These are phyloP conservation scores for Platycheirus rosarum DNA, from an alignment of 2,888 invertebrate species.

Conservation along the genomic window DNA sequence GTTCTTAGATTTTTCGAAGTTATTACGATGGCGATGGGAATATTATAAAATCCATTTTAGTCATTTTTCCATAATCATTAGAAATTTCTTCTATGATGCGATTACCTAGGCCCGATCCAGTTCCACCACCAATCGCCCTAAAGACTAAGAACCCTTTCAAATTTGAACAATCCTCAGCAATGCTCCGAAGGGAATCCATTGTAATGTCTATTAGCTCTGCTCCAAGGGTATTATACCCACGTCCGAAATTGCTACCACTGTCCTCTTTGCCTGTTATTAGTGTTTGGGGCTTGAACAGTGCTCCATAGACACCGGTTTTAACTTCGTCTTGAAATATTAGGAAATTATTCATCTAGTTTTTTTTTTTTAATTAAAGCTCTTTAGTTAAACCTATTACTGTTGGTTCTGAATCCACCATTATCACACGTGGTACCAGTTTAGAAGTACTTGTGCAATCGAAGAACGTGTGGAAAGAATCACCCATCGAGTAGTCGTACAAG, in stretches of 20 bases:
- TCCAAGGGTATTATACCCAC: conserved; percentile 91
- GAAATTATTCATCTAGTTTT: too few relatives aligned
- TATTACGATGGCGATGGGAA: conserved; percentile 90
- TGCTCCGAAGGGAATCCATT: conserved; percentile 87
- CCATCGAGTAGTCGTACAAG: neutral
- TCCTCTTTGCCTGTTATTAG: conserved; percentile 92
- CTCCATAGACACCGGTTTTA: conserved; percentile 87
- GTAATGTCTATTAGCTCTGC: conserved; percentile 89
- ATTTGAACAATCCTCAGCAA: conserved; percentile 86
- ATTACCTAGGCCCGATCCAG: conserved; percentile 89
- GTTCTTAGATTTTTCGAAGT: too few relatives aligned
- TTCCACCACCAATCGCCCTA: conserved; percentile 90
- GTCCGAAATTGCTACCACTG: conserved; percentile 92
- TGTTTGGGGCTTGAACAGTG: conserved; percentile 89
- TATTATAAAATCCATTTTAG: conserved; percentile 87
- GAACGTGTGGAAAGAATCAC: neutral
- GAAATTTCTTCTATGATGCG: conserved; percentile 86
- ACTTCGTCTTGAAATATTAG: conserved; percentile 85
- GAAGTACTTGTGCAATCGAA: conserved; percentile 82
- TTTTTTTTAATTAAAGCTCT: too few relatives aligned
- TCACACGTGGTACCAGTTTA: conserved; percentile 91
- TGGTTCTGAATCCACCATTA: conserved; percentile 94
- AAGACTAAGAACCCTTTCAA: conserved; percentile 87
- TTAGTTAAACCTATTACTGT: conserved; percentile 91
- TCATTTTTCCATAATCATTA: conserved; percentile 86